These are phyloP conservation scores for Dendroctonus ponderosae DNA, from an alignment of 1,140 invertebrate species.

Conservation along the genomic window DNA sequence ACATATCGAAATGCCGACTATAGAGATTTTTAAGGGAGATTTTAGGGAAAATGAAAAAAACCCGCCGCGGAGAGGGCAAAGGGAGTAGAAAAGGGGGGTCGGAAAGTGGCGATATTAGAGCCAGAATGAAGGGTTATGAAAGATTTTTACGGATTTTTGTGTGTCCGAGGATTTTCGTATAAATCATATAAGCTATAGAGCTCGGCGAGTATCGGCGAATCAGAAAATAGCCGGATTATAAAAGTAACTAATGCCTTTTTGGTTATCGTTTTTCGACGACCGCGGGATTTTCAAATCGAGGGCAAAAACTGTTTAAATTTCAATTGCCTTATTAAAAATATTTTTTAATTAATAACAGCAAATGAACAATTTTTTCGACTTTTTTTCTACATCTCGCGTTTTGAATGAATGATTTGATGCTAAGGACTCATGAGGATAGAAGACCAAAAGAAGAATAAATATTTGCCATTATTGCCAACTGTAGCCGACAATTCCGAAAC, in stretches of 20 bases:
- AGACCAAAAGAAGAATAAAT: too few species aligned
- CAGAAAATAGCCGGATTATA: conserved; percentile 31
- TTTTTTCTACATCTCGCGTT: too few species aligned
- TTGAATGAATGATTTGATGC: too few species aligned
- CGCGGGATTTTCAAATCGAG: too few species aligned
- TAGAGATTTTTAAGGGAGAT: conserved; percentile 34
- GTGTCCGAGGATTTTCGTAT: conserved; percentile 28
- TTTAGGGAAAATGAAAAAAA: conserved; percentile 19
- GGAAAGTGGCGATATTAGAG: conserved; percentile 32
- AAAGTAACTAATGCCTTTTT: conserved; percentile 28
- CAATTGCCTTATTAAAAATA: too few species aligned
- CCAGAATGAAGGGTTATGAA: conserved; percentile 33
- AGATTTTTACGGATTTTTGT: conserved; percentile 33
- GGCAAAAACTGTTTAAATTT: too few species aligned
- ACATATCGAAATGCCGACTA: conserved; percentile 29
- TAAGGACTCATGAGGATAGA: too few species aligned
- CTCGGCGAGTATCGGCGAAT: conserved; percentile 25
- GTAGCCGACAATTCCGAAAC: too few species aligned
- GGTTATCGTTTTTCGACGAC: too few species aligned
- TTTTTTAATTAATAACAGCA: too few species aligned
- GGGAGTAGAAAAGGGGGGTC: conserved; percentile 7
- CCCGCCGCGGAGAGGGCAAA: neutral
- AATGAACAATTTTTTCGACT: too few species aligned
- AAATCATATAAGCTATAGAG: conserved; percentile 30
- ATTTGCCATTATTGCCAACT: too few species aligned